Base-by-base conservation (phyloP, 2,888 invertebrate genomes). In the Macaria notata region DNA sequence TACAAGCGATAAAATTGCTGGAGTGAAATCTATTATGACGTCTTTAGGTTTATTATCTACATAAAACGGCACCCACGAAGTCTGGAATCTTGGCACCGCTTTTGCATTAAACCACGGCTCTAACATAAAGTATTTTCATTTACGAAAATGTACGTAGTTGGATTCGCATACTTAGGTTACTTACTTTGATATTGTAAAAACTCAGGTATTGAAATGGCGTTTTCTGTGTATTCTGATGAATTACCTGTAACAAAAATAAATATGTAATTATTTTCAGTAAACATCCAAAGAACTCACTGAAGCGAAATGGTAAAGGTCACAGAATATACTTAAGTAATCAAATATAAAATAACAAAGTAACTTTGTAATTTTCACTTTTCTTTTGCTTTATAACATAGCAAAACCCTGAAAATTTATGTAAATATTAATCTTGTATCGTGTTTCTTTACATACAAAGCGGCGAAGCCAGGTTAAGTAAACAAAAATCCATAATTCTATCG, bases 401-500 rank as follows among this genome's bases (percentile, higher is more conserved):
- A 19, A 19, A 19, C 19, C 1, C 33, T 36, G 33, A 6, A 7
- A 4, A 6, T 3, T 7, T 43, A 42, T 52, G 7, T 30, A 7
- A 19, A 41, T 49, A 45, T 45, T 19, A 46, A 49, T 50, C 39
- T 19, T 30, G 38, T 50, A 38, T 49, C 33, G 39, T 31, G 19
- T 50, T 50, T 56, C 31, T 43, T 44, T 51, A 43, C 49, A 43
- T 38, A 49, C 36, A 19, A 42, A 39, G 33, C 38, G 4, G 42
- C 43, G 36, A 54, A 48, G 48, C 45, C 48, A 49, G 53, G 58
- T 58, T 53, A 53, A 50, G 49, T 50, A 54, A 54, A 57, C 68
- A 68, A 74, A 82, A 56, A 79, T 79, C 79, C 74, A 74, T 82
- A 77, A 81, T 76, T 79, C 75, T 71, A 67, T 83, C 77, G 85